Conservation (phyloP, 2,797 vertebrate genomes). For the Arrhamphus sclerolepis region DNA sequence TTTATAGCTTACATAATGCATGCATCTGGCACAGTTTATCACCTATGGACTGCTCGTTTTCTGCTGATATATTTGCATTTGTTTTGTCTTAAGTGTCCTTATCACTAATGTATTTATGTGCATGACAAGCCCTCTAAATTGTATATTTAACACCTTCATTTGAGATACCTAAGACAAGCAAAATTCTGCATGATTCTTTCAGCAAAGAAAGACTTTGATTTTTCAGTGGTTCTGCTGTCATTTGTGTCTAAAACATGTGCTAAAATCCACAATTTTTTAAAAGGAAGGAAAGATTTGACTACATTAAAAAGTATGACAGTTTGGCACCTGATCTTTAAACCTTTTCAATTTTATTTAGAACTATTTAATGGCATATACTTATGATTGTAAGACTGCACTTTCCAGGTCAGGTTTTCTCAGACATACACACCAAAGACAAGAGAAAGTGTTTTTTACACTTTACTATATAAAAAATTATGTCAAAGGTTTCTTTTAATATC, state of each 20-base stretch:
- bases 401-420: constrained; percentile 1
- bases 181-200: constrained; percentile 9
- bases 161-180: constrained; percentile 16
- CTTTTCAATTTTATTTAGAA: background rate
- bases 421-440: constrained; percentile 51
- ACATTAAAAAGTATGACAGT: background rate
- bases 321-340: constrained; percentile 7
- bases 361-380: background rate
- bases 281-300: constrained; percentile 9
- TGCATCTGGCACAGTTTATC: constrained; percentile 66
- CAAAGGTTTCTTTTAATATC: constrained; percentile 5
- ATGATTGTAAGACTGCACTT: background rate
- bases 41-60: constrained; percentile 32
- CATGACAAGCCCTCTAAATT: constrained; percentile 29
- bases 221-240: background rate
- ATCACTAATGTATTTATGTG: constrained; percentile 48
- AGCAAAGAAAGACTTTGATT: constrained; percentile 11
- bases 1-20: constrained; percentile 58
- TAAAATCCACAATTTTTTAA: constrained; percentile 6
- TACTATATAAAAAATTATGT: background rate
- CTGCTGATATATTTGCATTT: constrained; percentile 42
- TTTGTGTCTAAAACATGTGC: constrained; percentile 14
- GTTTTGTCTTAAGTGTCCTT: constrained; percentile 33
- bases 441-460: background rate
- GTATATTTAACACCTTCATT: constrained; percentile 37